These are phyloP conservation scores for Matsumurasca onukii DNA, from an alignment of 1,140 invertebrate genomes.

Conservation along the genomic window DNA sequence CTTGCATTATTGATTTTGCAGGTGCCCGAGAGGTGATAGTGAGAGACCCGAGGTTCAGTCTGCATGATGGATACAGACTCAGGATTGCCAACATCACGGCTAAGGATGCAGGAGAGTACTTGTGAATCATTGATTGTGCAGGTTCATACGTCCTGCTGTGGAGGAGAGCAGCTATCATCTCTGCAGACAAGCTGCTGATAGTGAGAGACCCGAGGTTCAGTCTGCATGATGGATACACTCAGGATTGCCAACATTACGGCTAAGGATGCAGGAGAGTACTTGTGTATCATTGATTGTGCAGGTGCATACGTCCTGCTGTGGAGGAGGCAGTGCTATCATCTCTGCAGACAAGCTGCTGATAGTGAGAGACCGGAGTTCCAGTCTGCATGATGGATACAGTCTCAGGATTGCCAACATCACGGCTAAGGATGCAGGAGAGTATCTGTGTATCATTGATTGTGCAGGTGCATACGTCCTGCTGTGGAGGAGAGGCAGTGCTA, in stretches of 20 bases:
- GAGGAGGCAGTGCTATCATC: slow-evolving; percentile 61
- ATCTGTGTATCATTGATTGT: slow-evolving; percentile 66
- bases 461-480: slow-evolving; percentile 62
- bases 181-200: slow-evolving; percentile 64
- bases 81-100: slow-evolving; percentile 62
- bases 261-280: slow-evolving; percentile 59
- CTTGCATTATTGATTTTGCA: no score
- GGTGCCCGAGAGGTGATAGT: slow-evolving; percentile 65
- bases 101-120: slow-evolving; percentile 59
- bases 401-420: slow-evolving; percentile 63
- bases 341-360: slow-evolving; percentile 66
- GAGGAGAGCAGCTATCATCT: slow-evolving; percentile 62
- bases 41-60: slow-evolving; percentile 59
- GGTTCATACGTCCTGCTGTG: slow-evolving; percentile 62
- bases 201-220: slow-evolving; percentile 62
- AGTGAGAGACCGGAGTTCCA: slow-evolving; percentile 60
- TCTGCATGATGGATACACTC: slow-evolving; percentile 63
- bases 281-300: slow-evolving; percentile 67
- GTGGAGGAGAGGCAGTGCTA: slow-evolving; percentile 62
- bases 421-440: slow-evolving; percentile 57
- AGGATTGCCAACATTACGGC: slow-evolving; percentile 62
- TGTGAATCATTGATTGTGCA: slow-evolving; percentile 67
- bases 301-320: slow-evolving; percentile 62
- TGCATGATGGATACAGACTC: slow-evolving; percentile 64
- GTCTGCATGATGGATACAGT: slow-evolving; percentile 65